Base-by-base conservation (phyloP, 2,797 vertebrate genomes). In the Lacerta bilineata region DNA sequence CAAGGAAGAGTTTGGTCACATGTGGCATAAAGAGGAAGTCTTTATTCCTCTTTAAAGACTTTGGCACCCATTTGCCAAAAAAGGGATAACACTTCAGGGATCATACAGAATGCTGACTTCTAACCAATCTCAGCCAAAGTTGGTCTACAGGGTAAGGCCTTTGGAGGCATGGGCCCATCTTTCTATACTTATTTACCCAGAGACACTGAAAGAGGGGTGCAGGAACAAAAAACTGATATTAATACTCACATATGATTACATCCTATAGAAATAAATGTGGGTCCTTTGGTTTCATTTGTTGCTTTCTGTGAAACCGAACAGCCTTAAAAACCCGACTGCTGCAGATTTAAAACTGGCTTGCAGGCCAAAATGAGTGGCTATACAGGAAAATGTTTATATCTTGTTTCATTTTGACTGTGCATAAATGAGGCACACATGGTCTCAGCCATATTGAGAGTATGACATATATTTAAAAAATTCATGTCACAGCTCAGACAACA, bases 401-500 rank as follows among this genome's bases (percentile, higher is more conserved):
- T 59, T n/a, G 18, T 43, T 80, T 89, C 50, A 36, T 59, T 78
- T 23, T 68, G 13, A 71, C 64, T 61, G 11, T 25, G 46, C 23
- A 23, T 7, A 81, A 78, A 80, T 41, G 7, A 50, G 8, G 17
- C 43, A 72, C 36, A 6, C 82, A 50, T 71, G 11, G 9, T 17
- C 33, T 61, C 27, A 43, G 29, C 39, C 46, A 33, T 59, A 33
- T 23, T 61, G 20, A 9, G 33, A 33, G 7, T 55, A 55, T 59
- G 61, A 69, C 15, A 39, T 39, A 66, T 46, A 46, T 89, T 84
- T 85, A 61, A 90, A 89, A 82, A 1, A n/a, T 33, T 87, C 79
- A 85, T 89, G 39, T 83, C 5, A 25, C 25, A 23, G 50, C 80
- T 84, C 29, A 84, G 69, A 41, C 72, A 93, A 87, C 87, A 80